Evolutionary conservation across 2,113 vertebrate species (phyloP).

Genomic region (Silurus asotus): DNA sequence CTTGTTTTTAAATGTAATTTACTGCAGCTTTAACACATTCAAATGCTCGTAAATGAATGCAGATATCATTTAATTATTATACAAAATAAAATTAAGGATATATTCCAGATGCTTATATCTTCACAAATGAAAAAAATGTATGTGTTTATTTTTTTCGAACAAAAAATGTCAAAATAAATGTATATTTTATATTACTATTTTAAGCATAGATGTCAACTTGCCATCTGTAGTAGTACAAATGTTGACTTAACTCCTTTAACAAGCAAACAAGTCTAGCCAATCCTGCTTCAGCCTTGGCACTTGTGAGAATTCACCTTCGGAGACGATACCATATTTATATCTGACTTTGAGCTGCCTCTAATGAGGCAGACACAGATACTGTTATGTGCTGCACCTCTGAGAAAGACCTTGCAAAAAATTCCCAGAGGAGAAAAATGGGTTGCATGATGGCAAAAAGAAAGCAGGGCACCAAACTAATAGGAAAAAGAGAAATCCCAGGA

Average conservation of each 20-base stretch:
- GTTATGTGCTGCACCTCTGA: conserved; percentile 11
- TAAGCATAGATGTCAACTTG: too few relatives aligned
- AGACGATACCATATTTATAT: conserved; percentile 2
- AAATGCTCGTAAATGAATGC: too few relatives aligned
- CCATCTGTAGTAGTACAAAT: too few relatives aligned
- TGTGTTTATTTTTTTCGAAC: too few relatives aligned
- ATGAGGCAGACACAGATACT: not conserved
- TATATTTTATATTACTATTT: too few relatives aligned
- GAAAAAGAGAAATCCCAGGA: not conserved
- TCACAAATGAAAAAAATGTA: too few relatives aligned
- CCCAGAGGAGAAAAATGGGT: not conserved
- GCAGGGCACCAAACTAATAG: not conserved
- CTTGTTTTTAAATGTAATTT: too few relatives aligned
- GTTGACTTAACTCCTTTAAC: conserved; percentile 18
- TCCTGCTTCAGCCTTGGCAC: conserved; percentile 5
- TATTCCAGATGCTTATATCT: too few relatives aligned
- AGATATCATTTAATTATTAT: too few relatives aligned
- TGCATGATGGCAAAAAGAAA: not conserved
- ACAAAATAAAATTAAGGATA: too few relatives aligned
- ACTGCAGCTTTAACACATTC: too few relatives aligned
- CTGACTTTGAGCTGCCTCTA: not conserved
- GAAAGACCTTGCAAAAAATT: not conserved
- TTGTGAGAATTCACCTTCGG: not conserved
- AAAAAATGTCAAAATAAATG: too few relatives aligned
- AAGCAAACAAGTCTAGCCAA: conserved; percentile 17